Percentiles rank a stretch among this genome's conserved stretches.
Conservation (phyloP, 2,113 vertebrate genomes). For the Grallaria varia region DNA sequence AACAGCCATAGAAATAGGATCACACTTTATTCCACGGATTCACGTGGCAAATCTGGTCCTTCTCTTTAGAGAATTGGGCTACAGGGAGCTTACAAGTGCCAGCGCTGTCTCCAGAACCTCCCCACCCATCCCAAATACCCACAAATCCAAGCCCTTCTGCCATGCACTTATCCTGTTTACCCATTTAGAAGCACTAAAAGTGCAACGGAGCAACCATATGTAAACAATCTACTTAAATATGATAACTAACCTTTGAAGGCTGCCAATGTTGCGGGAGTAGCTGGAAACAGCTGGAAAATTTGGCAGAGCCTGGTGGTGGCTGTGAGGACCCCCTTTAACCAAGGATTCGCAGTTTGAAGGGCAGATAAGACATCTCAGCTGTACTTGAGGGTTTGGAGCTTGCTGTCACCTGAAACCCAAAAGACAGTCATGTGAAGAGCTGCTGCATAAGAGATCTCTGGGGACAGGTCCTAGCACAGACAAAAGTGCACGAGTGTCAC, state of each 20-base stretch:
- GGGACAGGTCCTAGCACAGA: background rate
- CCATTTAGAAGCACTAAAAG: background rate
- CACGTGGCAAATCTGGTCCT: background rate
- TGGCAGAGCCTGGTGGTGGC: background rate
- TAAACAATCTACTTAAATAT: background rate
- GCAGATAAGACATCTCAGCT: slow-evolving; percentile 15
- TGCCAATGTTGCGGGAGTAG: background rate
- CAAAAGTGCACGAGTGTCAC: background rate
- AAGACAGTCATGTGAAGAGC: slow-evolving; percentile 12
- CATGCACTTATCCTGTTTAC: background rate
- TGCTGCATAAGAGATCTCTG: background rate
- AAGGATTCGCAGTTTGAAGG: background rate
- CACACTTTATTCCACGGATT: background rate
- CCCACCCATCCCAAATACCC: background rate
- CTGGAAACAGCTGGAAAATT: background rate
- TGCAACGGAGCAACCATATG: background rate
- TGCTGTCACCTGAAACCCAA: slow-evolving; percentile 50
- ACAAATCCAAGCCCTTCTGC: background rate
- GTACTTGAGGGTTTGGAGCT: background rate
- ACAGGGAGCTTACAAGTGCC: background rate
- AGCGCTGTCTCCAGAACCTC: background rate
- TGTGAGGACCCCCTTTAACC: background rate
- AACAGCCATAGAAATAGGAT: background rate
- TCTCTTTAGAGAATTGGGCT: background rate
- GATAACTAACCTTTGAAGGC: slow-evolving; percentile 44